These are phyloP conservation scores for Malurus cyaneus DNA, from an alignment of 2,113 vertebrate genomes.

Conservation along the genomic window DNA sequence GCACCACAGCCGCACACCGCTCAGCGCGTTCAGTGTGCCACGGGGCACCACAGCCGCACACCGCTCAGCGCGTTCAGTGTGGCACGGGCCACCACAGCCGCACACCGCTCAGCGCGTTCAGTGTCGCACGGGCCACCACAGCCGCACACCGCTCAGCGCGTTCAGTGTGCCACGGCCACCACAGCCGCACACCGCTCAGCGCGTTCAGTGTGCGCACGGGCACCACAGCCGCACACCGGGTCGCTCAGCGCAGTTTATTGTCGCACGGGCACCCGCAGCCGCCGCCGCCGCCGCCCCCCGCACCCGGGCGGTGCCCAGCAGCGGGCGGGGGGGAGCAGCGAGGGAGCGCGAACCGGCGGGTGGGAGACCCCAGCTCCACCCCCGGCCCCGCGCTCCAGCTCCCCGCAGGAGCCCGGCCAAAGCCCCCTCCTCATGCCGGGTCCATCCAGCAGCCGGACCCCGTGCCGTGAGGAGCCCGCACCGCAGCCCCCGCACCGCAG, in stretches of 20 bases:
- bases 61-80: too few relatives aligned
- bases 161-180: too few relatives aligned
- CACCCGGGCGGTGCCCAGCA: background rate
- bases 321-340: background rate
- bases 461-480: background rate
- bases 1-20: too few relatives aligned
- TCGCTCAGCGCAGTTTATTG: conserved; percentile 34
- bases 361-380: background rate
- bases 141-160: too few relatives aligned
- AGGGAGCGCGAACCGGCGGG: background rate
- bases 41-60: too few relatives aligned
- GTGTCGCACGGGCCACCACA: too few relatives aligned
- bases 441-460: background rate
- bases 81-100: too few relatives aligned
- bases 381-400: background rate
- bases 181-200: background rate
- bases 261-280: background rate
- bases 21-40: too few relatives aligned
- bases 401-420: background rate
- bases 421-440: background rate
- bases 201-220: background rate
- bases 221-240: background rate
- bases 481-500: background rate
- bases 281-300: background rate
- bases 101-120: too few relatives aligned